Evolutionary conservation across 1,140 invertebrate genomes (phyloP), one percentile per base, ranked within the genome.

Genomic region (Contarinia nasturtii): DNA sequence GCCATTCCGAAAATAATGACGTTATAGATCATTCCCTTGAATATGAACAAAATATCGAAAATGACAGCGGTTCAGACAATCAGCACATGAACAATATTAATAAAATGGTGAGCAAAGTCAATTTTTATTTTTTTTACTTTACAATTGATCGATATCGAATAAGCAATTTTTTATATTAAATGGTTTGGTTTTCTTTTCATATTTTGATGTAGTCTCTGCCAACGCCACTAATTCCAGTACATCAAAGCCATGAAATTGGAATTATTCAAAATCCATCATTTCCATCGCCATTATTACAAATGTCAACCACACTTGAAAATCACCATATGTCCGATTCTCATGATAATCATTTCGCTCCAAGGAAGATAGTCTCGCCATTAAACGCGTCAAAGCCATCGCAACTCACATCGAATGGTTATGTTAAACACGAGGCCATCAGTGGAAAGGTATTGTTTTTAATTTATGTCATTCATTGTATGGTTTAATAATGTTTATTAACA

Each of bases 371-470:
- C 27, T 21, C 41, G 18, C 5, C 18, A 7, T 5, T n/a, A n/a
- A n/a, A n/a, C n/a, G n/a, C 46, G 19, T 7, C 46, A 41, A 33
- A 36, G 41, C n/a, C 38, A 12, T 37, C 46, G n/a, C 22, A 41
- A 11, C n/a, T 14, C 12, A 47, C 19, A 41, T 36, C 20, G 2
- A 47, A 36, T 41, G 46, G 37, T 12, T 47, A 47, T 34, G 46
- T 47, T 5, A 19, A 33, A 38, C 46, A 34, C 17, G 36, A 37
- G 17, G 14, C 38, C 21, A 42, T 41, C 14, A 21, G 12, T 11
- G 18, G 12, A 33, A 42, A 12, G 10, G 14, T 38, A 41, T 2
- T 10, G 33, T 27, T 19, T 27, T n/a, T n/a, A n/a, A n/a, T n/a
- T n/a, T n/a, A n/a, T n/a, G n/a, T n/a, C n/a, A n/a, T n/a, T n/a